These are phyloP conservation scores for Montipora foliosa DNA, from an alignment of 64 coral and sea anemone species.

Conservation along the genomic window DNA sequence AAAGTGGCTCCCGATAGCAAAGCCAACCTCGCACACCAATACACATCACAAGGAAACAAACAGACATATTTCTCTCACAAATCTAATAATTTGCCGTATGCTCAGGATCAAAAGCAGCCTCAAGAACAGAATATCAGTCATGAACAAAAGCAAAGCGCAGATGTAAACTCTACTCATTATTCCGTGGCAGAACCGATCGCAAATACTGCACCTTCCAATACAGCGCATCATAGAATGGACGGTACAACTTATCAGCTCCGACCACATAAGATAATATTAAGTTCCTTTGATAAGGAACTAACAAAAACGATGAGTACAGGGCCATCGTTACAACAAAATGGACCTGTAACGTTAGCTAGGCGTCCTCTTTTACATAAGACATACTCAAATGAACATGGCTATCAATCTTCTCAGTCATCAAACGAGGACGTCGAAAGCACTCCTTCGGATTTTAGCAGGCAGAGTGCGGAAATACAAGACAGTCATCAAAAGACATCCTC, in stretches of 20 bases:
- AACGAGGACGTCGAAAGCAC: not conserved
- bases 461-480: not conserved
- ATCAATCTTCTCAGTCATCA: not conserved
- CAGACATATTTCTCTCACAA: not conserved
- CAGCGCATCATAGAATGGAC: not conserved
- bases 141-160: not conserved
- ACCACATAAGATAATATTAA: slow-evolving; percentile 41
- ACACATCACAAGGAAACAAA: not conserved
- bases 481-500: not conserved
- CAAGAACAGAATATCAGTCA: not conserved
- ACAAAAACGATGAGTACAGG: not conserved
- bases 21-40: not conserved
- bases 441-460: not conserved
- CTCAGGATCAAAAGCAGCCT: not conserved
- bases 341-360: not conserved
- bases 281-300: slow-evolving; percentile 25
- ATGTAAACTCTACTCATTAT: not conserved
- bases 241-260: not conserved
- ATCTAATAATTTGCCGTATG: too few relatives aligned
- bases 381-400: not conserved
- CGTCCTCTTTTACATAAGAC: not conserved
- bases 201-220: not conserved
- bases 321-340: not conserved
- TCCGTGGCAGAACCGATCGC: not conserved
- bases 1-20: not conserved